These are phyloP conservation scores for Trachythela sp. DNA, from an alignment of 64 coral and sea anemone genomes.

Conservation along the genomic window DNA sequence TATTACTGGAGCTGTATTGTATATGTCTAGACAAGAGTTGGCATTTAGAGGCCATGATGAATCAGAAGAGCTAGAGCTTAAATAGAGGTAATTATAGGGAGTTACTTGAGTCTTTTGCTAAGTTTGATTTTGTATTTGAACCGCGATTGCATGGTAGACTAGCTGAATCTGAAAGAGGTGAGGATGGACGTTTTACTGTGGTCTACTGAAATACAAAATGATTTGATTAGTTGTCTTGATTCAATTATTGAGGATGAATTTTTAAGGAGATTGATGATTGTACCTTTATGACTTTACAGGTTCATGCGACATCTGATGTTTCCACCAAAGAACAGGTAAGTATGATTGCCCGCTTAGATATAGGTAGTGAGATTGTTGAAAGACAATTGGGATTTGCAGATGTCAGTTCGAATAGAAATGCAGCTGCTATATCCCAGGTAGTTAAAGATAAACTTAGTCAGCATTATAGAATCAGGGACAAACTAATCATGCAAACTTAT, in stretches of 20 bases:
- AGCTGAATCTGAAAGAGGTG: background rate
- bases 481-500: too few species aligned
- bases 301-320: background rate
- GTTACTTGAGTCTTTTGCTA: background rate
- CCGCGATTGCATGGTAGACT: too few species aligned
- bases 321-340: constrained; percentile 4
- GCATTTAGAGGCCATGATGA: background rate
- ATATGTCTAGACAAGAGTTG: background rate
- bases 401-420: background rate
- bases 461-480: too few species aligned
- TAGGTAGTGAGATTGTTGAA: background rate
- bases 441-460: too few species aligned
- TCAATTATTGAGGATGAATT: background rate
- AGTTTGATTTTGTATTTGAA: too few species aligned
- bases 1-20: background rate
- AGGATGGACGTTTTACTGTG: background rate
- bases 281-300: background rate
- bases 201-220: background rate
- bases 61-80: background rate
- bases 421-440: too few species aligned
- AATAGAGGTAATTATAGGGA: background rate
- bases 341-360: background rate
- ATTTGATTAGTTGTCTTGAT: constrained; percentile 7
- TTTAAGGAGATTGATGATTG: too few species aligned
- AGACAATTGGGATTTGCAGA: background rate